phyloP scores from a whole-genome alignment of 2,113 vertebrate genomes.

The Blennius ocellaris region DNA sequence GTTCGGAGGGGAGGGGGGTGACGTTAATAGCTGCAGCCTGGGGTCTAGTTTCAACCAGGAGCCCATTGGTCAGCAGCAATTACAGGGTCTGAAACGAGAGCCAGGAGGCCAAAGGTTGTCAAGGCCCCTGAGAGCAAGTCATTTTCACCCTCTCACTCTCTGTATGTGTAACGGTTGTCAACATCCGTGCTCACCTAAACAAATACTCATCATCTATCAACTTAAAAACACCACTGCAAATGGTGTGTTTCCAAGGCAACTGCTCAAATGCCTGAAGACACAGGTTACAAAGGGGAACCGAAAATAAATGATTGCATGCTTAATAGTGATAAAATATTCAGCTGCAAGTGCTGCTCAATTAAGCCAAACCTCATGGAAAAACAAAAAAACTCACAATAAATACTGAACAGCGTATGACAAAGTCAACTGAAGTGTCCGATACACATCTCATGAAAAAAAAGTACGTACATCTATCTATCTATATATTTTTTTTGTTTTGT shows the following conservation, averaged over 20 bases:
- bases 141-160: conserved; percentile 74
- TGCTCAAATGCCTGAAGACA: too few species aligned
- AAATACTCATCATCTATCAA: conserved; percentile 66
- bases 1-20: conserved; percentile 60
- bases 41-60: conserved; percentile 78
- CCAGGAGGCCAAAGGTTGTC: conserved; percentile 77
- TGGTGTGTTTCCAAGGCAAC: conserved; percentile 2
- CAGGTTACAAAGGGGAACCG: too few species aligned
- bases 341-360: too few species aligned
- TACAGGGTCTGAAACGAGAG: conserved; percentile 77
- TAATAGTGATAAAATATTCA: too few species aligned
- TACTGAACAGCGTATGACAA: too few species aligned
- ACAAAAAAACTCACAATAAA: too few species aligned
- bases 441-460: too few species aligned
- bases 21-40: conserved; percentile 77
- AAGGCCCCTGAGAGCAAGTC: conserved; percentile 76
- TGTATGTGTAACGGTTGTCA: conserved; percentile 67
- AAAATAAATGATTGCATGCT: too few species aligned
- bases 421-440: too few species aligned
- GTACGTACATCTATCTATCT: too few species aligned
- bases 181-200: conserved; percentile 68
- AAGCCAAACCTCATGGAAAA: too few species aligned
- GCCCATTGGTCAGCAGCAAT: conserved; percentile 79
- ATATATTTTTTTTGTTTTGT: too few species aligned
- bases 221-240: conserved; percentile 24